phyloP scores from a whole-genome alignment of 2,888 invertebrate genomes.

The Tenthredo notha region DNA sequence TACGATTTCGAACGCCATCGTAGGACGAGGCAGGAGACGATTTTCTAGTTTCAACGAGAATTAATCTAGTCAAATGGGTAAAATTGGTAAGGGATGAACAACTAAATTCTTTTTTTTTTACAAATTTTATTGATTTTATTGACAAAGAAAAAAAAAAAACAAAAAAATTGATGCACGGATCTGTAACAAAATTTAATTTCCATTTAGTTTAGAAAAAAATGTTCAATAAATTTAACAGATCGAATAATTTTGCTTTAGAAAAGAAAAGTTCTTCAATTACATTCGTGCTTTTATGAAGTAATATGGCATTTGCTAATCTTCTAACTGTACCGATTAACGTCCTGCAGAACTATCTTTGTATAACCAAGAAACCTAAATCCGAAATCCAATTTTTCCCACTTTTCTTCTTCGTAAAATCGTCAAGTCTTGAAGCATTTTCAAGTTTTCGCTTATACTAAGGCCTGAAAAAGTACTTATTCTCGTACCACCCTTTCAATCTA shows the following conservation, averaged over 20 bases:
- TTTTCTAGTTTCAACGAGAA: slow-evolving; percentile 52
- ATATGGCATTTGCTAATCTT: slow-evolving; percentile 30
- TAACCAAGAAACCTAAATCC: slow-evolving; percentile 1
- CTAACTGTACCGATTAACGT: neutral
- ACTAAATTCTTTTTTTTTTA: slow-evolving; percentile 16
- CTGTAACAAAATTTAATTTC: slow-evolving; percentile 1
- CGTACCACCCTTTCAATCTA: neutral
- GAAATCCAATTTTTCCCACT: slow-evolving; percentile 6
- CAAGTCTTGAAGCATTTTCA: neutral
- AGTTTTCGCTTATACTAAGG: neutral
- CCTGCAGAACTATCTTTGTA: slow-evolving; percentile 6
- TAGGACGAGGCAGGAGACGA: slow-evolving; percentile 52
- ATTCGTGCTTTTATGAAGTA: neutral
- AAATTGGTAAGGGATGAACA: slow-evolving; percentile 50
- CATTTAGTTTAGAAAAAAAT: neutral
- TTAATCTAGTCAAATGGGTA: slow-evolving; percentile 54
- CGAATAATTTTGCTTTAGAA: neutral
- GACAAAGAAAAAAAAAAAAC: too few species aligned
- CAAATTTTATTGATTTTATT: slow-evolving; percentile 8
- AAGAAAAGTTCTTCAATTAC: neutral
- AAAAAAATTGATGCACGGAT: slow-evolving; percentile 5
- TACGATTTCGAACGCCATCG: slow-evolving; percentile 51
- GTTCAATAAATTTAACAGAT: neutral
- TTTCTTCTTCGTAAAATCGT: slow-evolving; percentile 9
- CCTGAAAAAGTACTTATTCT: slow-evolving; percentile 7